A percentile compares a stretch with the other conserved stretches of the same genome.
Conservation (phyloP, 2,888 invertebrate genomes). For the Protodeltote pygarga region DNA sequence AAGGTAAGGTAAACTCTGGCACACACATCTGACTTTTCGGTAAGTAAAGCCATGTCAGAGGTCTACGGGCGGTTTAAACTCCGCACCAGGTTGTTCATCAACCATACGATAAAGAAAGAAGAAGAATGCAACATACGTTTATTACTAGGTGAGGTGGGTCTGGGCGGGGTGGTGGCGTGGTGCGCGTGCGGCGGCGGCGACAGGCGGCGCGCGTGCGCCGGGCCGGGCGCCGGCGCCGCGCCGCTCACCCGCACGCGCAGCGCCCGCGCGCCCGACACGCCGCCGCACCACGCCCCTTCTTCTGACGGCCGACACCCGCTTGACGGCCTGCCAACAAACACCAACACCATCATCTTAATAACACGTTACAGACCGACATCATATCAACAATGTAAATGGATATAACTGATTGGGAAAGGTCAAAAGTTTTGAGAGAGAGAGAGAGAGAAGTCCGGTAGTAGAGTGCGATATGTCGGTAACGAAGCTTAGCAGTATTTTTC, state of each 20-base stretch:
- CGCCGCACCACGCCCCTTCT: conserved; percentile 68
- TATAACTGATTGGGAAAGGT: no score
- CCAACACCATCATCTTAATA: not conserved
- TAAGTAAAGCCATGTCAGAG: no score
- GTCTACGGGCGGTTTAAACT: no score
- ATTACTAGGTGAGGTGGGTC: conserved; percentile 57
- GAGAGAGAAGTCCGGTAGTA: no score
- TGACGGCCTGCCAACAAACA: conserved; percentile 65
- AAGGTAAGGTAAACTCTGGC: no score
- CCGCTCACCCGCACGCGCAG: conserved; percentile 76
- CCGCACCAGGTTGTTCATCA: no score
- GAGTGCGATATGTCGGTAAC: no score
- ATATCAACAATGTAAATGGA: no score
- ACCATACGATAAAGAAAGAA: no score
- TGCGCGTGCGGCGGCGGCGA: conserved; percentile 82
- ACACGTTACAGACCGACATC: not conserved
- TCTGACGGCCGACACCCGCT: conserved; percentile 77
- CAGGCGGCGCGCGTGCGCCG: conserved; percentile 77
- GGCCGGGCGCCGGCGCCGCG: conserved; percentile 56
- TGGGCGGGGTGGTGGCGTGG: conserved; percentile 76
- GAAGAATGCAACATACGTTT: conserved; percentile 63
- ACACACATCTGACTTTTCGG: no score
- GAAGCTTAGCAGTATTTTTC: no score
- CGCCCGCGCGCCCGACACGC: conserved; percentile 69
- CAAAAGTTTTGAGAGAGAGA: no score